A percentile compares a stretch with the other conserved stretches of the same genome.
phyloP scores from a whole-genome alignment of 1,140 invertebrate species.

The Rhagoletis pomonella region DNA sequence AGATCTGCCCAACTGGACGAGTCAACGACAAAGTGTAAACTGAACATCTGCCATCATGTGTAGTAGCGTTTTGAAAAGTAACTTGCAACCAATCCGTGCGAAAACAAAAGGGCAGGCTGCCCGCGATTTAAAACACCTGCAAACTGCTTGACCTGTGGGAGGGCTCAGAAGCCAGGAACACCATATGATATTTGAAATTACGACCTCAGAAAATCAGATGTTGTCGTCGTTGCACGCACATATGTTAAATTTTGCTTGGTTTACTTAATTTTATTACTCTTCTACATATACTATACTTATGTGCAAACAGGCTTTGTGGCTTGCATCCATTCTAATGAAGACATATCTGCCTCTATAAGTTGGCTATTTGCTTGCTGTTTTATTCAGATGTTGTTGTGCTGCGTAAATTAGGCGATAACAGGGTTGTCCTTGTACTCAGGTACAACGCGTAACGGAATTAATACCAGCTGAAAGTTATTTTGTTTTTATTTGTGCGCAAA shows the following conservation, averaged over 20 bases:
- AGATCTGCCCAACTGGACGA: conserved; percentile 27
- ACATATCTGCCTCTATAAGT: conserved; percentile 1
- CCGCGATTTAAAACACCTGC: conserved; percentile 33
- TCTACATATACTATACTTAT: background rate
- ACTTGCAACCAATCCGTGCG: background rate
- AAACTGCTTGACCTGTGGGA: background rate
- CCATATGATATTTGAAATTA: conserved; percentile 53
- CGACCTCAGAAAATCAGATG: conserved; percentile 34
- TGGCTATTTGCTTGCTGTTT: background rate
- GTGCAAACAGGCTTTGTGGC: background rate
- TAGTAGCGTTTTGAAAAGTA: conserved; percentile 4
- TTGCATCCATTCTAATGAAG: conserved; percentile 24
- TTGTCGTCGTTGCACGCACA: conserved; percentile 14
- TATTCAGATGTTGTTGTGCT: conserved; percentile 5
- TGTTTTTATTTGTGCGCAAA: conserved; percentile 4
- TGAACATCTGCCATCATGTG: background rate
- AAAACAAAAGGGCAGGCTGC: conserved; percentile 6
- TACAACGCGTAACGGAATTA: background rate
- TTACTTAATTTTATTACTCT: conserved; percentile 40
- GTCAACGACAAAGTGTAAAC: conserved; percentile 48
- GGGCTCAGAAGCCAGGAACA: background rate
- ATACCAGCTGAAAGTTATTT: background rate
- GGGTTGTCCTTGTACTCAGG: background rate
- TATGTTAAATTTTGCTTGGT: conserved; percentile 36
- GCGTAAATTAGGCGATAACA: conserved; percentile 38